A percentile compares a stretch with the other conserved stretches of the same genome.
Evolutionary conservation across 2,888 invertebrate species (phyloP).

Genomic region (Syrista parreyssii): DNA sequence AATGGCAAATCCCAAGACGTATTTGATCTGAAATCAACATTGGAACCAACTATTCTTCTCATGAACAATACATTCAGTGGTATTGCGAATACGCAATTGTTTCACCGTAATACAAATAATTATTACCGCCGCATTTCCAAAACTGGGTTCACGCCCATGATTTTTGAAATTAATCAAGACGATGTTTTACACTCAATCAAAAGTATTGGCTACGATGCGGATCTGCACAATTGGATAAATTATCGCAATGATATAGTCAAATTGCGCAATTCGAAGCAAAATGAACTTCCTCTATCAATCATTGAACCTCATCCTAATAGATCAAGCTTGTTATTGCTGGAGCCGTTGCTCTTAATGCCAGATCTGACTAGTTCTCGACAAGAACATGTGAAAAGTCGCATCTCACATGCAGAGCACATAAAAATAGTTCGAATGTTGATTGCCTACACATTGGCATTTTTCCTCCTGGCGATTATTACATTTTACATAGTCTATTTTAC

Average conservation of each 20-base stretch:
- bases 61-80: slow-evolving; percentile 21
- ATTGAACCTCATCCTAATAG: slow-evolving; percentile 45
- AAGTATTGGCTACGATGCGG: slow-evolving; percentile 36
- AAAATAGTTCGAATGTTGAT: slow-evolving; percentile 70
- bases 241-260: slow-evolving; percentile 33
- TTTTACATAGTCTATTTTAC: slow-evolving; percentile 71
- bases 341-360: slow-evolving; percentile 68
- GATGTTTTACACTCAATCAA: slow-evolving; percentile 33
- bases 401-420: slow-evolving; percentile 62
- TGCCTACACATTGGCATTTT: slow-evolving; percentile 70
- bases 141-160: slow-evolving; percentile 36
- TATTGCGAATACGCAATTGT: slow-evolving; percentile 40
- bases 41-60: slow-evolving; percentile 43
- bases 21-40: slow-evolving; percentile 38
- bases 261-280: slow-evolving; percentile 27
- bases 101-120: slow-evolving; percentile 41
- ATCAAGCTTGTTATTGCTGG: slow-evolving; percentile 66
- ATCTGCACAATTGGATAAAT: slow-evolving; percentile 43
- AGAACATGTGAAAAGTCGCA: slow-evolving; percentile 46
- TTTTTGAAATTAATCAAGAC: slow-evolving; percentile 30
- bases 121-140: slow-evolving; percentile 47
- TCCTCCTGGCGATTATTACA: slow-evolving; percentile 68
- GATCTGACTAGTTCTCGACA: slow-evolving; percentile 58
- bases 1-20: slow-evolving; percentile 29
- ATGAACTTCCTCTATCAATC: slow-evolving; percentile 26